Percentiles rank a stretch among this genome's conserved stretches.
Conservation (phyloP, 2,888 invertebrate genomes). For the Tortrix viridana region DNA sequence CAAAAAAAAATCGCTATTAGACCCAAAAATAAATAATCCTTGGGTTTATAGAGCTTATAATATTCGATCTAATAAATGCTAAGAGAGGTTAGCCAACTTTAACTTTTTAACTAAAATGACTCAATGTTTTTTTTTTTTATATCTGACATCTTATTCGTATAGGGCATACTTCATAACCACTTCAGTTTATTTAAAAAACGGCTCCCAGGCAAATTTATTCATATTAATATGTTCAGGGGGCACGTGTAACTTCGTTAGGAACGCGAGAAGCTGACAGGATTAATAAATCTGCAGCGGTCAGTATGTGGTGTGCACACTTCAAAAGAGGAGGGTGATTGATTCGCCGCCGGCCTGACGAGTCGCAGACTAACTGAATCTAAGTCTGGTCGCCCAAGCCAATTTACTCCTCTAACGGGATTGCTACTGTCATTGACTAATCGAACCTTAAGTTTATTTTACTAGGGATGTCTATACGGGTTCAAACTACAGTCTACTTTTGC, state of each 20-base stretch:
- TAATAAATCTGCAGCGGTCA: slow-evolving; percentile 63
- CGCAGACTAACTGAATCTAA: slow-evolving; percentile 55
- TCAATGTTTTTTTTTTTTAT: too few species aligned
- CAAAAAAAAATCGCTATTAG: too few species aligned
- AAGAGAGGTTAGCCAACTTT: too few species aligned
- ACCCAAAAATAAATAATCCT: too few species aligned
- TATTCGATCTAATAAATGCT: too few species aligned
- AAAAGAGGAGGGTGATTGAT: slow-evolving; percentile 71
- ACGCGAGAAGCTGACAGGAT: slow-evolving; percentile 70
- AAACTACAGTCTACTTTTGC: too few species aligned
- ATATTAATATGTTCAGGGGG: slow-evolving; percentile 45
- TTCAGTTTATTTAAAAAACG: neutral
- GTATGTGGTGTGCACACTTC: slow-evolving; percentile 64
- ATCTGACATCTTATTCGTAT: too few species aligned
- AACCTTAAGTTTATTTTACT: slow-evolving; percentile 21
- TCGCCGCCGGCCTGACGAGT: slow-evolving; percentile 60
- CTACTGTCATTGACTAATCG: slow-evolving; percentile 47
- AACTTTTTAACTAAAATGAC: too few species aligned
- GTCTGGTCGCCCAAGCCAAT: slow-evolving; percentile 51
- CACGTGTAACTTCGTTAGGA: slow-evolving; percentile 57
- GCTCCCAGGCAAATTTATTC: neutral
- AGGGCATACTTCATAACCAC: too few species aligned
- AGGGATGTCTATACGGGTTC: too few species aligned
- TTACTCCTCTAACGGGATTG: slow-evolving; percentile 54
- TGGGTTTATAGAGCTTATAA: too few species aligned